Percentiles rank a stretch among this genome's conserved stretches.
Conservation (phyloP, 2,113 vertebrate species). For the Anolis sagrei region DNA sequence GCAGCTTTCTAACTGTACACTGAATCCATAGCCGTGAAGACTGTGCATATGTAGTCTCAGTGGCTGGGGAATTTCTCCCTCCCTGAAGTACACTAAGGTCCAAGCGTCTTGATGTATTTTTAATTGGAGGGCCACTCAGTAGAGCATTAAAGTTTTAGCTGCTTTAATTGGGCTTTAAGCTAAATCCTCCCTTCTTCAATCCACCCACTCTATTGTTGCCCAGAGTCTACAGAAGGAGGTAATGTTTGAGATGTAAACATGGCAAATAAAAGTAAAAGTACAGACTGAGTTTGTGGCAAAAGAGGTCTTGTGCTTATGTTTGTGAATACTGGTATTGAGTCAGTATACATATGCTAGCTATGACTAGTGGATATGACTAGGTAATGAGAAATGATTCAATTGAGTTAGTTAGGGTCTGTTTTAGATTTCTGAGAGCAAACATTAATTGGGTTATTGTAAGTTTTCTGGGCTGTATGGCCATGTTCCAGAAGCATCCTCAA, state of each 20-base stretch:
- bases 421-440: accelerated
- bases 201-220: neutral
- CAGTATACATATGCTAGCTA: neutral
- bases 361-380: neutral
- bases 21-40: neutral
- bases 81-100: neutral
- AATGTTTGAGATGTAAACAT: neutral
- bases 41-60: neutral
- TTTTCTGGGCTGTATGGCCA: too few species aligned
- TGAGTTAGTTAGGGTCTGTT: neutral
- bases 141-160: neutral
- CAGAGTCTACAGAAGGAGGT: neutral
- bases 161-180: neutral
- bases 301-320: neutral
- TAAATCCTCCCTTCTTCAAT: neutral
- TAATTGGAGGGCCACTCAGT: neutral
- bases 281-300: neutral
- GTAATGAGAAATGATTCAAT: neutral
- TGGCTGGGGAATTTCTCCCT: neutral
- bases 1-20: neutral
- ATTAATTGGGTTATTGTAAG: too few species aligned
- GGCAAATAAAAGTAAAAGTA: neutral
- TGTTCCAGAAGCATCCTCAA: too few species aligned
- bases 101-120: neutral
- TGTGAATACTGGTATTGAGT: neutral